Base-by-base conservation (phyloP, 2,797 vertebrate species). In the Crypturellus tataupa region DNA sequence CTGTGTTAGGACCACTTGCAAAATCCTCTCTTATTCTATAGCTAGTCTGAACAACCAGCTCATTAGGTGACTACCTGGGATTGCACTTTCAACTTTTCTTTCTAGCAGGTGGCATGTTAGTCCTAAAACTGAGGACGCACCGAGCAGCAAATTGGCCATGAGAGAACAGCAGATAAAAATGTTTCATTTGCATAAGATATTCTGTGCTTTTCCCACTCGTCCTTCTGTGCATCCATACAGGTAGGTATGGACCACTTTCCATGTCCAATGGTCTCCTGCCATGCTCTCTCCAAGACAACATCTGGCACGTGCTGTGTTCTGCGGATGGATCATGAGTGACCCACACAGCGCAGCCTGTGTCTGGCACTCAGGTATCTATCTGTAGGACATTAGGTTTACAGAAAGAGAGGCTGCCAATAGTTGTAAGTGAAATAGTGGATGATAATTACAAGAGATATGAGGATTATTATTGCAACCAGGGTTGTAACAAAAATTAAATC, bases 401-500 rank as follows among this genome's bases (percentile, higher is more conserved):
- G 76, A 91, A 86, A 64, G 85, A 90, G 76, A 81, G 58, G 60
- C 13, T 79, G 76, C 83, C 94, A 27, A 27, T 47, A 31, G 73
- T 78, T 69, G 47, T 72, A 58, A 44, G 42, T 88, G 70, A 94
- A 94, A 72, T n/a, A 69, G 63, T 81, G 79, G 47, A 65, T 83
- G 63, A 46, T 84, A 93, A 96, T 94, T 94, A 76, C 53, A 79
- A 42, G 47, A 86, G 65, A 37, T 58, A 39, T 89, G 83, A 86
- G 60, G 83, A 81, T 84, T 93, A 87, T 90, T 91, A 86, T 84
- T 96, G 93, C 94, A 79, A 73, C 82, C 4, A 4, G 62, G 83
- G 63, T 67, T 86, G 42, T 59, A 80, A 85, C 56, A 95, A 95
- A 93, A 95, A 94, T 95, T 93, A 94, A 94, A 94, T 96, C 85